Conservation (phyloP, 1,140 invertebrate species). For the Carposina sasakii region DNA sequence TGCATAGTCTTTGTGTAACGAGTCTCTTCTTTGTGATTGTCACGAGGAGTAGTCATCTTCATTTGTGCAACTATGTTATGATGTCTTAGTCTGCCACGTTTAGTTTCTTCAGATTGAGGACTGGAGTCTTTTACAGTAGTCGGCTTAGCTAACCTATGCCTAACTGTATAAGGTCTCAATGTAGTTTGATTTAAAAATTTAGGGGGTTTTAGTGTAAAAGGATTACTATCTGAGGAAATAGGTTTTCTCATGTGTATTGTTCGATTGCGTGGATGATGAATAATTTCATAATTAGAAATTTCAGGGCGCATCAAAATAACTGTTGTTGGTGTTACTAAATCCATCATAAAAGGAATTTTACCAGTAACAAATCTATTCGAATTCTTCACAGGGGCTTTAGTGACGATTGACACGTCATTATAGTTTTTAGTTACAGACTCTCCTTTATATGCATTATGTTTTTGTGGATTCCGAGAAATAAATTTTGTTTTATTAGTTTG, state of each 20-base stretch:
- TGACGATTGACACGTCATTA: constrained; percentile 53
- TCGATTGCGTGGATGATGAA: constrained; percentile 45
- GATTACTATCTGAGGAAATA: constrained; percentile 31
- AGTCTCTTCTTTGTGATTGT: constrained; percentile 63
- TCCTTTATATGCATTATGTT: constrained; percentile 33
- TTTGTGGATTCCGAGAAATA: constrained; percentile 29
- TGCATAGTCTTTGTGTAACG: constrained; percentile 65
- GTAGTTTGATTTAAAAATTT: constrained; percentile 70
- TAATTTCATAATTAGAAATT: constrained; percentile 47
- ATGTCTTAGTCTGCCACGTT: constrained; percentile 42
- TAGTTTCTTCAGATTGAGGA: constrained; percentile 32
- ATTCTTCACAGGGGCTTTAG: constrained; percentile 51
- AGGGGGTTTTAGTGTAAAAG: constrained; percentile 47
- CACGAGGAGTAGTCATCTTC: constrained; percentile 54
- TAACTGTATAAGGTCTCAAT: constrained; percentile 66
- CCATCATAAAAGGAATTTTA: constrained; percentile 45
- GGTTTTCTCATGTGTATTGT: constrained; percentile 51
- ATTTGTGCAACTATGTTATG: constrained; percentile 49
- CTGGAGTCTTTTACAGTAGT: constrained; percentile 39
- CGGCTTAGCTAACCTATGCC: constrained; percentile 67
- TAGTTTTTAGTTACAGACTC: constrained; percentile 48
- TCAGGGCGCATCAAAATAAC: constrained; percentile 44
- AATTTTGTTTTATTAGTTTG: constrained; percentile 21
- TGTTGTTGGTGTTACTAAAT: constrained; percentile 27
- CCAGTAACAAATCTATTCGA: constrained; percentile 34